phyloP scores from a whole-genome alignment of 2,888 invertebrate species.

The Tenthredo scrophulariae region DNA sequence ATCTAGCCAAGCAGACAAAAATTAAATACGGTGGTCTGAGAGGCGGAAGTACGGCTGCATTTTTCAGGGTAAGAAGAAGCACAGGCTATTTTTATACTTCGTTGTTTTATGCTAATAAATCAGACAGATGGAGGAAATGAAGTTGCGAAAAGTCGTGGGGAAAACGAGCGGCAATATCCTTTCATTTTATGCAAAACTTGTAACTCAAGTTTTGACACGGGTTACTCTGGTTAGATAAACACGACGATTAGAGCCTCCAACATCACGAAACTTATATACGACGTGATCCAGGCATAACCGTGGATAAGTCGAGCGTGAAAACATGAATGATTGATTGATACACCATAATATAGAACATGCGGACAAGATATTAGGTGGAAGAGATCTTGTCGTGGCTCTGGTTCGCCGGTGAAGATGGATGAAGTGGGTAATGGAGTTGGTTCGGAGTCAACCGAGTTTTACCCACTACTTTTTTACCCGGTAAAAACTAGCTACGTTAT shows the following conservation, averaged over 20 bases:
- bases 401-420: conserved; percentile 43
- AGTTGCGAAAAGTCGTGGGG: neutral
- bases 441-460: conserved; percentile 48
- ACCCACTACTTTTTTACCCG: neutral
- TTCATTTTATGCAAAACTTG: conserved; percentile 19
- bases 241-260: neutral
- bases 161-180: neutral
- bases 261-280: conserved; percentile 25
- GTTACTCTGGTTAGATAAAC: conserved; percentile 31
- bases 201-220: conserved; percentile 40
- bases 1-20: conserved; percentile 95
- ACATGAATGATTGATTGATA: conserved; percentile 52
- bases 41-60: conserved; percentile 93
- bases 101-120: neutral
- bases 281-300: conserved; percentile 33
- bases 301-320: conserved; percentile 43
- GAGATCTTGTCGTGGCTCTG: conserved; percentile 44
- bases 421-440: conserved; percentile 49
- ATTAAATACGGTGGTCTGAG: conserved; percentile 97
- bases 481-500: conserved; percentile 25
- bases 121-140: neutral
- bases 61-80: conserved; percentile 87
- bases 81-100: neutral
- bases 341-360: conserved; percentile 39
- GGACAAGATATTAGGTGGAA: conserved; percentile 50